Percentiles rank a stretch among this genome's conserved stretches.
These are phyloP conservation scores for Zonitis immaculata DNA, from an alignment of 2,888 invertebrate genomes.

Conservation along the genomic window DNA sequence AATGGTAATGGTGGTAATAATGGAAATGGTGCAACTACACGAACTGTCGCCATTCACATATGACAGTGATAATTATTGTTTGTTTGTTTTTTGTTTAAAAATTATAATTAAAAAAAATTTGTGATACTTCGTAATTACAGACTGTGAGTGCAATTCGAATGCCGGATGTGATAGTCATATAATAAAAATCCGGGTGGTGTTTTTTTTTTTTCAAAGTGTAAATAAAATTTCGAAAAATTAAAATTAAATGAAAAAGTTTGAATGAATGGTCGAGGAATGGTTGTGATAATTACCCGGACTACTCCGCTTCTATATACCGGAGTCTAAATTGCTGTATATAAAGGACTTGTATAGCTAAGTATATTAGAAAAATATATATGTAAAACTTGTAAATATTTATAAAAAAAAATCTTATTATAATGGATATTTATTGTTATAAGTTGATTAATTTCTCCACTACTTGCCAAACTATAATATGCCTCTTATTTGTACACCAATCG, in stretches of 20 bases:
- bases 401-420: slow-evolving; percentile 35
- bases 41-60: slow-evolving; percentile 76
- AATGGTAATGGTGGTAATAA: slow-evolving; percentile 48
- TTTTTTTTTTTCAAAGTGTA: background rate
- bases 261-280: slow-evolving; percentile 19
- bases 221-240: slow-evolving; percentile 9
- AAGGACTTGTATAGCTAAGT: slow-evolving; percentile 42
- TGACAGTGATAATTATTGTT: slow-evolving; percentile 43
- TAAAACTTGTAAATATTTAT: slow-evolving; percentile 40
- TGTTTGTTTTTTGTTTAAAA: slow-evolving; percentile 24
- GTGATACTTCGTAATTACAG: slow-evolving; percentile 45
- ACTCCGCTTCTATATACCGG: slow-evolving; percentile 32
- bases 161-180: slow-evolving; percentile 40
- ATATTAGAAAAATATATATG: slow-evolving; percentile 34
- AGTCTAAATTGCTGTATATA: slow-evolving; percentile 43
- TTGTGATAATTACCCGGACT: slow-evolving; percentile 27
- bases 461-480: slow-evolving; percentile 24
- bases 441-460: slow-evolving; percentile 13
- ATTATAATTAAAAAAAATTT: slow-evolving; percentile 35
- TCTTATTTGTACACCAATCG: slow-evolving; percentile 7
- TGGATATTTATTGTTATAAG: slow-evolving; percentile 40
- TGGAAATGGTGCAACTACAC: slow-evolving; percentile 52
- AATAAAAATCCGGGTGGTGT: slow-evolving; percentile 30
- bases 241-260: slow-evolving; percentile 6
- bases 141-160: slow-evolving; percentile 43